Base-by-base conservation (phyloP, 2,797 vertebrate genomes). In the Ceryle rudis region DNA sequence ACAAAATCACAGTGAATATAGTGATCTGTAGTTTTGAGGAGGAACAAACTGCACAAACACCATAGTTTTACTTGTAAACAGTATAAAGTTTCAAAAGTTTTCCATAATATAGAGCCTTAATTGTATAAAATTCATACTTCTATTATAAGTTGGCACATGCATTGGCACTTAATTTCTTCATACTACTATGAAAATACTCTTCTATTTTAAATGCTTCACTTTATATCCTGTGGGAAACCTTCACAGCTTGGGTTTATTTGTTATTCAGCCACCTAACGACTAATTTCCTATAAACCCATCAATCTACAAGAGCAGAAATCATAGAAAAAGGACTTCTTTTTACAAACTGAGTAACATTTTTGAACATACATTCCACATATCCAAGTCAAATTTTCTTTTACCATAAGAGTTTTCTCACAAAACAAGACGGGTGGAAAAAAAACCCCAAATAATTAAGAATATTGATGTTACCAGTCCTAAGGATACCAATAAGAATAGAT, bases 1-100 rank as follows among this genome's bases (percentile, higher is more conserved):
- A 96, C 29, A 96, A 96, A 97, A 90, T 86, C 81, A 95, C 42
- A 95, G 89, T 80, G 81, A 80, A 81, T 75, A 33, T 85, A 96
- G 90, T 93, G 82, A 97, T 95, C 62, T 84, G 65, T 91, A 73
- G 57, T 80, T 97, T n/a, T 91, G 79, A 93, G 91, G 44, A 96
- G 41, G 86, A 96, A 82, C 42, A 96, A 97, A 95, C 72, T 90
- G 66, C 71, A 90, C 29, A 77, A 97, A 95, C 17, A 90, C 60
- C 65, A 90, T 33, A 62, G 51, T 86, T 75, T 55, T 83, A 94
- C 9, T 84, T 74, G 51, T 95, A 97, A 97, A 96, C 86, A 79
- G 64, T 47, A 86, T 47, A 94, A 95, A 96, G 61, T 78, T 97
- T 80, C 8, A 25, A 71, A 92, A 91, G 26, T 81, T 86, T 96